Percentiles rank a stretch among this genome's conserved stretches.
Evolutionary conservation across 2,113 vertebrate species (phyloP).

Genomic region (Lamprologus ornatipinnis): DNA sequence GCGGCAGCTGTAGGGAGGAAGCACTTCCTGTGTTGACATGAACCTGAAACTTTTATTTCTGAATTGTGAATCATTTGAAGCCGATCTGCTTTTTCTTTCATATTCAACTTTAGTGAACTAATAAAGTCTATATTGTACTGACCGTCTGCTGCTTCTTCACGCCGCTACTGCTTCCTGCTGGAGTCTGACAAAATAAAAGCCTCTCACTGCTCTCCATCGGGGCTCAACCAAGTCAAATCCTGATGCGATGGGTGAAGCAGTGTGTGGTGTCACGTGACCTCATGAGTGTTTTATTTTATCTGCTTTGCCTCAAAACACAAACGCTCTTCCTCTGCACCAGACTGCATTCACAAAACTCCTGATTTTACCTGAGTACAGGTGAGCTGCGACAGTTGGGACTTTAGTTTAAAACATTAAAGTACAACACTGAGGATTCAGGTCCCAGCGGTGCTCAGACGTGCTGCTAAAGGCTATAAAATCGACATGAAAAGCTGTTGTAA

Average conservation of each 20-base stretch:
- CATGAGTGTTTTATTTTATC: background rate
- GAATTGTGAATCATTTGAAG: constrained; percentile 60
- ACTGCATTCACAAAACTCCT: background rate
- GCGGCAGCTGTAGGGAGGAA: background rate
- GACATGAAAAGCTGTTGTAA: rapidly evolving
- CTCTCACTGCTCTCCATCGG: background rate
- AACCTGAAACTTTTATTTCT: constrained; percentile 26
- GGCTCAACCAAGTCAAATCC: background rate
- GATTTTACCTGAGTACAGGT: background rate
- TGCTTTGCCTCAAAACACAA: background rate
- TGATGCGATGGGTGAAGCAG: background rate
- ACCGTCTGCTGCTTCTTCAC: constrained; percentile 1
- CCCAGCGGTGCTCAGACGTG: background rate
- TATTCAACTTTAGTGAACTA: constrained; percentile 63
- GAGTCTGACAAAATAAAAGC: background rate
- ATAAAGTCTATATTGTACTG: constrained; percentile 72
- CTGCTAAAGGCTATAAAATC: background rate
- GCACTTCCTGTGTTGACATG: constrained; percentile 44
- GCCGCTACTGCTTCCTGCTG: background rate
- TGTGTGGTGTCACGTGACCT: background rate
- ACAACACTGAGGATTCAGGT: background rate
- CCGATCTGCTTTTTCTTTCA: constrained; percentile 58
- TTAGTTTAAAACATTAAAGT: background rate
- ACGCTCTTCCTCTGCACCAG: background rate
- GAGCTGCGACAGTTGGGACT: background rate